Percentiles rank a stretch among this genome's conserved stretches.
Conservation (phyloP, 2,113 vertebrate genomes). For the Mustela nigripes region DNA sequence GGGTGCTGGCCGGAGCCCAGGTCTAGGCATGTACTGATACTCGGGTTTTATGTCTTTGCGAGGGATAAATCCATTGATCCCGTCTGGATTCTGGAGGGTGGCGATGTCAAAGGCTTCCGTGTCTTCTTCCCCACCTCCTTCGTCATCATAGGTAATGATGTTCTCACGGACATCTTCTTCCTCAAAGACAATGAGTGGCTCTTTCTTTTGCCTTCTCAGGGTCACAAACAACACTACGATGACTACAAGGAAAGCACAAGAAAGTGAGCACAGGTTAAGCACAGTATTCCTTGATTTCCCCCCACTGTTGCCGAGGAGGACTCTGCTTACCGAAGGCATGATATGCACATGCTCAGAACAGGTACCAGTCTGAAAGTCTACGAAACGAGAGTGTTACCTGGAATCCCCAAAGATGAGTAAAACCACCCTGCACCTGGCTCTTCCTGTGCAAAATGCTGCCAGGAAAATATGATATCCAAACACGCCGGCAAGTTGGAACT, state of each 20-base stretch:
- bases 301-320: not conserved
- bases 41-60: conserved; percentile 99
- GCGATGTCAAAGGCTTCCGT: conserved; percentile 99
- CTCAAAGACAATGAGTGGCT: conserved; percentile 97
- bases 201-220: conserved; percentile 97
- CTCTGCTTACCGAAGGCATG: not conserved
- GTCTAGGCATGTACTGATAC: conserved; percentile 93
- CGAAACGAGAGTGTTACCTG: not conserved
- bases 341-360: rapidly evolving
- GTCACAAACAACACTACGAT: conserved; percentile 98
- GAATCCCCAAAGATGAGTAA: not conserved
- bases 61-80: conserved; percentile 97
- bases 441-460: not conserved
- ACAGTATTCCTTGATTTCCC: not conserved
- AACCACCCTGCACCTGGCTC: not conserved
- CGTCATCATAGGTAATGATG: conserved; percentile 98
- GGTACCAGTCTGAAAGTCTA: rapidly evolving
- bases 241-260: conserved; percentile 81
- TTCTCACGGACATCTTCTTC: conserved; percentile 99
- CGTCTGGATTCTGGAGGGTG: conserved; percentile 97
- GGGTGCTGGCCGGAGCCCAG: conserved; percentile 92
- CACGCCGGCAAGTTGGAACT: not conserved
- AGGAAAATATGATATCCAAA: not conserved
- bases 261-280: not conserved
- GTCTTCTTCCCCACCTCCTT: conserved; percentile 98